A percentile compares a stretch with the other conserved stretches of the same genome.
These are phyloP conservation scores for Nasonia oneida DNA, from an alignment of 2,888 invertebrate species.

Conservation along the genomic window DNA sequence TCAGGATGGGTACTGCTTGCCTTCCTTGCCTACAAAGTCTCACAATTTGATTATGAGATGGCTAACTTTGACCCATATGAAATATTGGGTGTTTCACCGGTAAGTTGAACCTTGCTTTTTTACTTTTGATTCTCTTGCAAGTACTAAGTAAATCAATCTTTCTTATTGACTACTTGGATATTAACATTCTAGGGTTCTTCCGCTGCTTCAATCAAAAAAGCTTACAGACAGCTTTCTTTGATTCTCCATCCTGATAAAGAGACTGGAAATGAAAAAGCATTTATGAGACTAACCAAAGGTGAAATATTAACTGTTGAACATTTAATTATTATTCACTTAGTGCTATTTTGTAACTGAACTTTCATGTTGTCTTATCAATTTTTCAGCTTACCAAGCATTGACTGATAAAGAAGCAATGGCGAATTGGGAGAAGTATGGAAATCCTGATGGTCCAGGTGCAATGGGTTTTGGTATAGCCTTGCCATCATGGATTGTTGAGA, in stretches of 20 bases:
- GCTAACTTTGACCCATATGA: conserved; percentile 99
- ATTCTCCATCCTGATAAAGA: conserved; percentile 98
- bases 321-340: conserved; percentile 6
- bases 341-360: conserved; percentile 46
- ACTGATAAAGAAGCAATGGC: conserved; percentile 98
- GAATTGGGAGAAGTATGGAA: conserved; percentile 99
- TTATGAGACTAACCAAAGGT: conserved; percentile 99
- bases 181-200: conserved; percentile 85
- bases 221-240: conserved; percentile 95
- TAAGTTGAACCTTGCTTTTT: conserved; percentile 75
- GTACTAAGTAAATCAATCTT: conserved; percentile 24
- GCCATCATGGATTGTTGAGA: conserved; percentile 99
- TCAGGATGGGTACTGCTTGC: conserved; percentile 91
- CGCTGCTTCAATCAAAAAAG: conserved; percentile 94
- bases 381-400: conserved; percentile 86
- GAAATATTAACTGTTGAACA: conserved; percentile 66
- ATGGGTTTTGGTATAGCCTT: conserved; percentile 99
- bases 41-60: conserved; percentile 98
- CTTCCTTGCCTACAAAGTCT: conserved; percentile 93
- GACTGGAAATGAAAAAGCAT: conserved; percentile 97
- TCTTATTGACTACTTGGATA: not conserved
- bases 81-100: conserved; percentile 93
- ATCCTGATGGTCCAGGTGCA: conserved; percentile 99
- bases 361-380: conserved; percentile 24
- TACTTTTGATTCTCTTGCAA: conserved; percentile 25